Base-by-base conservation (phyloP, 2,888 invertebrate species). In the Apamea epomidion region DNA sequence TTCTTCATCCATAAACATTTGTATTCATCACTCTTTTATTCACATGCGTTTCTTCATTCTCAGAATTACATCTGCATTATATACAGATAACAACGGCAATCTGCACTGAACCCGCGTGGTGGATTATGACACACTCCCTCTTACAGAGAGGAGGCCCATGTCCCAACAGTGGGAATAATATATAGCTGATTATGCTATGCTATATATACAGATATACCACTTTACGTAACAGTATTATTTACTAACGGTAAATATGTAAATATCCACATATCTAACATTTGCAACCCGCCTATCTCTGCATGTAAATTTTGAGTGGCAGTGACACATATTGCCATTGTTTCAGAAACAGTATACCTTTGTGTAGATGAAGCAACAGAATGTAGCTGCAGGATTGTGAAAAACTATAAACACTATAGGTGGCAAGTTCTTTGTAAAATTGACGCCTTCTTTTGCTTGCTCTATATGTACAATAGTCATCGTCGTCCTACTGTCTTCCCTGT, bases 301-400 rank as follows among this genome's bases (percentile, higher is more conserved):
- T 67, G 58, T 77, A 74, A 32, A 72, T 75, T 82, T 83, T 68
- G n/a, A 85, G 37, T 42, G 74, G 71, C 78, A 82, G 85, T 84
- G 85, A 85, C 86, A 85, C 60, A 84, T 74, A 71, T 82, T 58
- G 51, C 82, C 32, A 85, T 85, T 84, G 86, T 84, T 81, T 74
- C 45, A 18, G 78, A 82, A 72, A 85, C 78, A 76, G 83, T 73
- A 73, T 68, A 71, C 68, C 72, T 78, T 71, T 84, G 74, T 67
- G 48, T 54, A 51, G n/a, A 72, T 71, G n/a, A 62, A 68, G 71
- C 77, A 67, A 78, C 67, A 71, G 62, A 74, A 71, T 64, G 71
- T 68, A 78, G n/a, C 51, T 80, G 48, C 62, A 72, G 62, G 62
- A 62, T 75, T 83, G 62, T 80, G 62, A 32, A 80, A 80, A 71